Conservation (phyloP, 2,888 invertebrate species). For the Alloscopus bannaensis region DNA sequence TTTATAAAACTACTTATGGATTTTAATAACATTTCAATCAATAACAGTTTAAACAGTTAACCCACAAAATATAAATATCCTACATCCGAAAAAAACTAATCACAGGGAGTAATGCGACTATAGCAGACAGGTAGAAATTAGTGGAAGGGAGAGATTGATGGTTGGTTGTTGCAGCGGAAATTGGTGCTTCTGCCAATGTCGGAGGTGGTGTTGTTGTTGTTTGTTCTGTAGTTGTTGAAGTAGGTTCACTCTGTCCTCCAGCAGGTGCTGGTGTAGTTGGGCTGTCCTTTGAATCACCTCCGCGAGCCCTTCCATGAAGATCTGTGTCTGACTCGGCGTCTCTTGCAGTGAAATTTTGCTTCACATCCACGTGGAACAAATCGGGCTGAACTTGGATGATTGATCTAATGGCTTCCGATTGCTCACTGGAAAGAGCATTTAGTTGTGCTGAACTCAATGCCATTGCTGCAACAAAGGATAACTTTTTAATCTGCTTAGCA, state of each 20-base stretch:
- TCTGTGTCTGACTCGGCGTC: neutral
- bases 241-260: too few relatives aligned
- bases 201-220: slow-evolving; percentile 19
- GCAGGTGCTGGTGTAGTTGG: slow-evolving; percentile 1
- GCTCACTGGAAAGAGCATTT: slow-evolving; percentile 45
- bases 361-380: slow-evolving; percentile 28
- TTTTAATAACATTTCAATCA: too few relatives aligned
- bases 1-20: too few relatives aligned
- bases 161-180: too few relatives aligned
- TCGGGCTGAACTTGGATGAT: slow-evolving; percentile 52
- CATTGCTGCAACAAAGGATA: slow-evolving; percentile 64
- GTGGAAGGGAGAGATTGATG: too few relatives aligned
- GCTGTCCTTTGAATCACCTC: neutral
- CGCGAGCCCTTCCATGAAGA: neutral
- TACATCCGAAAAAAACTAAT: too few relatives aligned
- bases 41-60: too few relatives aligned
- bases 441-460: slow-evolving; percentile 53
- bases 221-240: neutral
- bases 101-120: slow-evolving; percentile 33
- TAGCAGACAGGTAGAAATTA: too few relatives aligned
- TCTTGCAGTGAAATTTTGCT: neutral
- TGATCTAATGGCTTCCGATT: slow-evolving; percentile 49
- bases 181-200: too few relatives aligned
- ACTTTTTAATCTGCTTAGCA: slow-evolving; percentile 60
- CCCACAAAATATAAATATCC: too few relatives aligned